Base-by-base conservation (phyloP, 2,113 vertebrate species). In the Xenopus laevis region DNA sequence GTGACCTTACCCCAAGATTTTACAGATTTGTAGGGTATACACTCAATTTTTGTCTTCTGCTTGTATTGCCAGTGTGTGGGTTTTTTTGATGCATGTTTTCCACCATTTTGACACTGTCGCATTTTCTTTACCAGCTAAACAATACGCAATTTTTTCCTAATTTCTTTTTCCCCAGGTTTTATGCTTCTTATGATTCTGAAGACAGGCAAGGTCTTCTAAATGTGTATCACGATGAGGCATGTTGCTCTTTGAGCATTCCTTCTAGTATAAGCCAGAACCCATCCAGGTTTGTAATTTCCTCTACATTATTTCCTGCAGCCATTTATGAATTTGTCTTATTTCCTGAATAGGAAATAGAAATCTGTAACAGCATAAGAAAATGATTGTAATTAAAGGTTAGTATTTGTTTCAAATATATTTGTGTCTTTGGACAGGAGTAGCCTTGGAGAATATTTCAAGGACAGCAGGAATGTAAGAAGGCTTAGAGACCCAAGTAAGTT, bases 191-290 rank as follows among this genome's bases (percentile, higher is more conserved):
- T 9, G 95, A 97, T 84, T 94, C 95, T 0, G 92, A 89, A 45
- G 84, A 95, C 84, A 85, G 95, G 50, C 94, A 96, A 74, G 89
- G 90, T 0, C 89, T 96, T 10, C 83, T 97, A n/a, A 90, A 96
- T 0, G 94, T 94, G 40, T 97, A 97, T 81, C 94, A 96, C 44
- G 94, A 96, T 27, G 91, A 89, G 0, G 94, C 95, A 10, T 93
- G 91, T 44, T 94, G 95, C 64, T 96, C 95, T 0, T 81, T 96
- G 44, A 93, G 91, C 76, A 92, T 92, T 44, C 92, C 95, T 0
- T 87, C 83, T 77, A 62, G 0, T 0, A 77, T 83, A 6, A 80
- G 78, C 33, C 91, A 92, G 65, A 94, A 92, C 80, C 88, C 90
- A 4, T 84, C 89, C 20, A 93, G 93, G 95, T 96, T 65, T 47